Evolutionary conservation across 1,140 invertebrate genomes (phyloP).

Genomic region (Trinorchestia longiramus): DNA sequence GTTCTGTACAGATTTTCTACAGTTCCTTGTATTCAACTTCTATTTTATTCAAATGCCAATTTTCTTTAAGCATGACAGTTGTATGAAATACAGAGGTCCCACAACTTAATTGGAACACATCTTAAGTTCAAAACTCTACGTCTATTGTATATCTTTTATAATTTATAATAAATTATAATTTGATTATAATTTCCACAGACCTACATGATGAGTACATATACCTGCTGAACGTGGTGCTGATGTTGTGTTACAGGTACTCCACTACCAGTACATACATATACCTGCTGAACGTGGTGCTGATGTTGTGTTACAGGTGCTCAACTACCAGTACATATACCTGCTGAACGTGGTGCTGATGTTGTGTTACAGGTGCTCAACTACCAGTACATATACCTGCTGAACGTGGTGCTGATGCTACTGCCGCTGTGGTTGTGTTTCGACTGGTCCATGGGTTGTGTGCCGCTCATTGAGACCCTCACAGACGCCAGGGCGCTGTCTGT

Average conservation of each 20-base stretch:
- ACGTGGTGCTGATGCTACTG: constrained; percentile 82
- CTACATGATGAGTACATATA: constrained; percentile 86
- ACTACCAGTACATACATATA: constrained; percentile 87
- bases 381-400: constrained; percentile 86
- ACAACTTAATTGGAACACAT: too few relatives aligned
- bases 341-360: not conserved
- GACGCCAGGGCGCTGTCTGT: constrained; percentile 78
- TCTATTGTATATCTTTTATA: too few relatives aligned
- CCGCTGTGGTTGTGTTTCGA: constrained; percentile 89
- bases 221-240: too few relatives aligned
- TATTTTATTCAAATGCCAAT: too few relatives aligned
- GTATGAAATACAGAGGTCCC: too few relatives aligned
- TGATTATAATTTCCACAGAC: too few relatives aligned
- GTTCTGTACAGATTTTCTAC: not conserved
- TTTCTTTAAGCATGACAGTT: too few relatives aligned
- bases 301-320: constrained; percentile 69
- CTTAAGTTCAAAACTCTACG: too few relatives aligned
- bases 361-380: constrained; percentile 74
- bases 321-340: constrained; percentile 82
- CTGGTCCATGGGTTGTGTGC: constrained; percentile 92
- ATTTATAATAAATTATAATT: too few relatives aligned
- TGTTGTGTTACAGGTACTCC: constrained; percentile 69
- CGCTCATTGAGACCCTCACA: constrained; percentile 76
- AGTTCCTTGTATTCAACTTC: too few relatives aligned
- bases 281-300: too few relatives aligned